A percentile compares a stretch with the other conserved stretches of the same genome.
Conservation (phyloP, 2,113 vertebrate genomes). For the Takifugu flavidus region DNA sequence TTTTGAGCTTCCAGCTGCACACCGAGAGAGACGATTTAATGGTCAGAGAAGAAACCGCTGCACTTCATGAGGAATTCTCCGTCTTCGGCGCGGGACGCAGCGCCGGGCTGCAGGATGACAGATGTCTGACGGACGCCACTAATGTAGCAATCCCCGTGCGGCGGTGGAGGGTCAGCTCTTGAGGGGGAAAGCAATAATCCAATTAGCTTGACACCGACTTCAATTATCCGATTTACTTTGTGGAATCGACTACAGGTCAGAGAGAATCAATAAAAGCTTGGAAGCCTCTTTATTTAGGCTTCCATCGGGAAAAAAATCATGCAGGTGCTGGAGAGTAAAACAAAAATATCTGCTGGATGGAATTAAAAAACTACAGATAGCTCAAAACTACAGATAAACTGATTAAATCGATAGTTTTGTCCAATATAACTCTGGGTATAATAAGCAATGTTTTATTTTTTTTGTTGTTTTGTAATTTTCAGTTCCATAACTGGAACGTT, state of each 20-base stretch:
- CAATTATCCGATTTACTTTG: conserved; percentile 82
- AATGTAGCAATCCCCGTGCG: conserved; percentile 56
- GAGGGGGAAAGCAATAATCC: conserved; percentile 79
- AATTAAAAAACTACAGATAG: conserved; percentile 10
- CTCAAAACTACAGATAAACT: not conserved
- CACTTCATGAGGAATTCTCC: conserved; percentile 40
- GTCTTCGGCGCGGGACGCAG: conserved; percentile 30
- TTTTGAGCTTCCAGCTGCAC: not conserved
- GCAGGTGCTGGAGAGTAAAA: conserved; percentile 2
- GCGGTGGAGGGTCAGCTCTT: conserved; percentile 56
- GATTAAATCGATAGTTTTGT: conserved; percentile 24
- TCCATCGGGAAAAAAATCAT: conserved; percentile 19
- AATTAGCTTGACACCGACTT: conserved; percentile 79
- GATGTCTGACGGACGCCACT: conserved; percentile 57
- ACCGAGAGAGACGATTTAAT: conserved; percentile 16
- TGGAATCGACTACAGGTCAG: conserved; percentile 72
- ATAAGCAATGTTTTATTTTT: conserved; percentile 45
- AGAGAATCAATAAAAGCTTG: conserved; percentile 69
- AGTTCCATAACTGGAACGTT: conserved; percentile 56
- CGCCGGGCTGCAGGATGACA: conserved; percentile 49
- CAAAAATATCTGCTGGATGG: conserved; percentile 6
- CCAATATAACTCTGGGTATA: conserved; percentile 50
- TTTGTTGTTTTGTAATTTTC: conserved; percentile 44
- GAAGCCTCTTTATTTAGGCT: conserved; percentile 68
- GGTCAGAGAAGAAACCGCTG: conserved; percentile 25